These are phyloP conservation scores for Stegastes partitus DNA, from an alignment of 2,113 vertebrate genomes.

Conservation along the genomic window DNA sequence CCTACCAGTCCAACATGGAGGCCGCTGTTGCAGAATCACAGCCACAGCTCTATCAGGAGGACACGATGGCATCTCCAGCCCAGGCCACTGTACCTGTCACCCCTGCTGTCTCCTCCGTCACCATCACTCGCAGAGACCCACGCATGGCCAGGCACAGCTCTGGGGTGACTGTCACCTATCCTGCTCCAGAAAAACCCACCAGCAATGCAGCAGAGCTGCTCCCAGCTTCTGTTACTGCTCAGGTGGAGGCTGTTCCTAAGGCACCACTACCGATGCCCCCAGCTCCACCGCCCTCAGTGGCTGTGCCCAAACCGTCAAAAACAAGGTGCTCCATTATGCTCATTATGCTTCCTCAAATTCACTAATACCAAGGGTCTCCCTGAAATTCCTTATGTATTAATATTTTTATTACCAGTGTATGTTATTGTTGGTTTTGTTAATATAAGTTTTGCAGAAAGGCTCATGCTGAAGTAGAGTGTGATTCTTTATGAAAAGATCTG, in stretches of 20 bases:
- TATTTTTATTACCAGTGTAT: no score
- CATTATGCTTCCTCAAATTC: no score
- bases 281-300: constrained; percentile 72
- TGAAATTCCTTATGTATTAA: background rate
- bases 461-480: no score
- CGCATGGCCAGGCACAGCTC: constrained; percentile 88
- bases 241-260: constrained; percentile 70
- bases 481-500: no score
- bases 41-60: constrained; percentile 68
- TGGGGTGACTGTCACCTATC: constrained; percentile 37
- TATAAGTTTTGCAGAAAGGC: no score
- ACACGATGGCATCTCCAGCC: constrained; percentile 43
- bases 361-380: background rate
- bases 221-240: constrained; percentile 51
- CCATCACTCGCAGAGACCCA: constrained; percentile 93
- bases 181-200: constrained; percentile 48
- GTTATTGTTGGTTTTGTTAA: no score
- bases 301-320: constrained; percentile 88
- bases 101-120: constrained; percentile 88
- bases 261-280: constrained; percentile 78
- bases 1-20: constrained; percentile 68
- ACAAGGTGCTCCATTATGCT: constrained; percentile 81
- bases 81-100: constrained; percentile 40
- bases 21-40: constrained; percentile 58
- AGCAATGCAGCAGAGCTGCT: constrained; percentile 38